Evolutionary conservation across 2,797 vertebrate species (phyloP), one percentile per base, ranked within the genome.

Genomic region (Spheniscus humboldti): DNA sequence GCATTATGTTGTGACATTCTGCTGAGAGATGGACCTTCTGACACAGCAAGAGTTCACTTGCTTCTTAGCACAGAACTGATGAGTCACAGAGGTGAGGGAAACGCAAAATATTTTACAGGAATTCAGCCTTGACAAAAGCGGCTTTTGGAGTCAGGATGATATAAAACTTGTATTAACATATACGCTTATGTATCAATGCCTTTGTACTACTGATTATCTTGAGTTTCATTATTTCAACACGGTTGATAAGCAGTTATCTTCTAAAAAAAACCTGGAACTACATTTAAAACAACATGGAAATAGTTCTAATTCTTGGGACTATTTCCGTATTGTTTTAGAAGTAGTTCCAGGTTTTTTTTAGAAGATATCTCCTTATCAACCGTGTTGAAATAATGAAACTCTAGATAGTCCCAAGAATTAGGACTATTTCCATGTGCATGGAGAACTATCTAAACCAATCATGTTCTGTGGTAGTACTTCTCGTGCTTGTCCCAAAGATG

Each of bases 301-400:
- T 84, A 63, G 76, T 72, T 0, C 57, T 0, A 57, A 52, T 0
- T 1, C 0, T 50, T 81, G 0, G 45, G 0, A 66, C n/a, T 63
- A 24, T 63, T 95, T 86, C 48, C 35, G 15, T 45, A 47, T 80
- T 86, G 39, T 18, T 89, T 81, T 72, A 72, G 52, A 52, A 3
- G 33, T 67, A 76, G 43, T 55, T 60, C 59, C 71, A 56, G 20
- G 47, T 47, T 91, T 47, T 9, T 9, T 88, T 62, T 53, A 57
- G 35, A 50, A 60, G 56, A 53, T 53, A 68, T 39, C 31, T n/a
- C n/a, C 45, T 68, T n/a, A 57, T 55, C 82, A 68, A 5, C 24
- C 2, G 1, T 68, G 35, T 37, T 68, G 78, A 90, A 90, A 50
- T 63, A 90, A 55, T 45, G 69, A 67, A 66, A 63, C 23, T 37